These are phyloP conservation scores for Falco cherrug DNA, from an alignment of 2,797 vertebrate genomes.

Conservation along the genomic window DNA sequence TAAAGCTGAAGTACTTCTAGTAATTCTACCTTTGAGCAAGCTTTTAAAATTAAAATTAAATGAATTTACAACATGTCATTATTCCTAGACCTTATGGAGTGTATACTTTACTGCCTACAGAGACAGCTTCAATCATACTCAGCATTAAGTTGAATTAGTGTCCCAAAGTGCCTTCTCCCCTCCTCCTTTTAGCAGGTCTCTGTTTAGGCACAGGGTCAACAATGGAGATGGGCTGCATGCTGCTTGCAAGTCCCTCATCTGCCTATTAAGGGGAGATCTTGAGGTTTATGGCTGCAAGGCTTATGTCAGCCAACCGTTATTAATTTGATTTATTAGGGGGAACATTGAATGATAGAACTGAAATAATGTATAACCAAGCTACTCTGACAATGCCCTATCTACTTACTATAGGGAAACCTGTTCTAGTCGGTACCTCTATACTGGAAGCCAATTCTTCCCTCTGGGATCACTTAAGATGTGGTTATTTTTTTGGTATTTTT, in stretches of 20 bases:
- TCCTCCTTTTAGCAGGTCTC: neutral
- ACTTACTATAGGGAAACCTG: neutral
- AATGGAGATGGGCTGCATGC: neutral
- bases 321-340: conserved; percentile 41
- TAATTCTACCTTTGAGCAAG: conserved; percentile 11
- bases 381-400: neutral
- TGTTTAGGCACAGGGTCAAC: conserved; percentile 51
- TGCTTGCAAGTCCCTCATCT: conserved; percentile 5
- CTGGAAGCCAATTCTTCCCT: neutral
- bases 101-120: neutral
- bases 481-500: neutral
- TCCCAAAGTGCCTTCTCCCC: neutral
- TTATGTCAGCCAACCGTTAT: conserved; percentile 24
- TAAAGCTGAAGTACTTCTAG: neutral
- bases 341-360: neutral
- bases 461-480: neutral
- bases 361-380: neutral
- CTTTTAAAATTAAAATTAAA: conserved; percentile 49
- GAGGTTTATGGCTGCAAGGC: conserved; percentile 35
- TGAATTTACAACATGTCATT: conserved; percentile 29
- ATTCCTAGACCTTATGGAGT: conserved; percentile 8
- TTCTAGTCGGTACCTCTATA: neutral
- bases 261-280: conserved; percentile 10
- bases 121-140: conserved; percentile 21
- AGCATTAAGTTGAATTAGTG: conserved; percentile 36